phyloP scores from a whole-genome alignment of 2,888 invertebrate species.

The Apocheima hispidaria region DNA sequence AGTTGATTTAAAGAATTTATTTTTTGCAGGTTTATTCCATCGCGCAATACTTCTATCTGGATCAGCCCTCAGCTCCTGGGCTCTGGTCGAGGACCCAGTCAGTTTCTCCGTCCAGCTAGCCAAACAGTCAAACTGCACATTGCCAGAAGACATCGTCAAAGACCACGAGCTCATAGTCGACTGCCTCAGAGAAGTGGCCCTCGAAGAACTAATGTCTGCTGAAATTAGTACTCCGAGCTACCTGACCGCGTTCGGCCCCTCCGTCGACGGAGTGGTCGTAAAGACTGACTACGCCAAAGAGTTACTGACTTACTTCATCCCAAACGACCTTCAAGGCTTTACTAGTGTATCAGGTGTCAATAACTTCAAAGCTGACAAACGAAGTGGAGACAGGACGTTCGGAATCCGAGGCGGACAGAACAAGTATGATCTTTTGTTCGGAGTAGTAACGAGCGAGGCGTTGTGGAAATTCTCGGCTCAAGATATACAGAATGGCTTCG shows the following conservation, averaged over 20 bases:
- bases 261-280: slow-evolving; percentile 97
- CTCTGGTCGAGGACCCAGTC: slow-evolving; percentile 94
- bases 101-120: slow-evolving; percentile 93
- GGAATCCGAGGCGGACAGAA: slow-evolving; percentile 85
- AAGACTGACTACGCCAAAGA: slow-evolving; percentile 95
- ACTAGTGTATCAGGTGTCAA: slow-evolving; percentile 87
- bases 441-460: slow-evolving; percentile 96
- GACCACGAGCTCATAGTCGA: slow-evolving; percentile 95
- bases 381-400: slow-evolving; percentile 87
- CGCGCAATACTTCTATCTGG: slow-evolving; percentile 95
- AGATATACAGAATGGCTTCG: slow-evolving; percentile 94
- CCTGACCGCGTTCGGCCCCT: slow-evolving; percentile 95
- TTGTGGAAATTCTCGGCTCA: slow-evolving; percentile 95
- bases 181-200: slow-evolving; percentile 91
- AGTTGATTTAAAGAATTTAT: slow-evolving; percentile 17
- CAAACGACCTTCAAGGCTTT: slow-evolving; percentile 88
- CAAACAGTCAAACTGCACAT: slow-evolving; percentile 92
- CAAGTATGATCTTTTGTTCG: slow-evolving; percentile 95
- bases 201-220: slow-evolving; percentile 91
- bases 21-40: slow-evolving; percentile 92
- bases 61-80: slow-evolving; percentile 96
- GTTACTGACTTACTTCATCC: slow-evolving; percentile 89
- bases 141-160: slow-evolving; percentile 93
- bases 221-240: slow-evolving; percentile 93
- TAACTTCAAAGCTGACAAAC: slow-evolving; percentile 86